phyloP scores from a whole-genome alignment of 1,140 invertebrate genomes.

The Ips typographus region DNA sequence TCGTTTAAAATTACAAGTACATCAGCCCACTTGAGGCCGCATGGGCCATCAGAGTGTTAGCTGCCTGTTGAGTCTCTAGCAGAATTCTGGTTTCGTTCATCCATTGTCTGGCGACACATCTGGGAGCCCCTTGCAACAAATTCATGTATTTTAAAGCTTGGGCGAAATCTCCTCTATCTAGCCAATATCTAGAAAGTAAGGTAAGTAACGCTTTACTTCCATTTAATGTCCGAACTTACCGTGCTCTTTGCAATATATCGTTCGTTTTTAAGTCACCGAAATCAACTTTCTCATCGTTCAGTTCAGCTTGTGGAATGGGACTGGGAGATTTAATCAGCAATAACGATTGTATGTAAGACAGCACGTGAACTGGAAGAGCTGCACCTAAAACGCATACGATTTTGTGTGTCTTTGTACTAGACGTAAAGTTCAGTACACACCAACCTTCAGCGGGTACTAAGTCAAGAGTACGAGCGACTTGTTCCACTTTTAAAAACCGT shows the following conservation, averaged over 20 bases:
- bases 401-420: neutral
- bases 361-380: conserved; percentile 76
- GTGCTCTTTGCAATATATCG: conserved; percentile 83
- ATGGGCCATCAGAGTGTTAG: conserved; percentile 82
- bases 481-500: conserved; percentile 78
- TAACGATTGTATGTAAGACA: conserved; percentile 85
- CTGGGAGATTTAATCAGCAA: conserved; percentile 66
- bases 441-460: conserved; percentile 76
- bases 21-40: conserved; percentile 72
- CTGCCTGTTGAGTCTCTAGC: conserved; percentile 88
- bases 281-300: conserved; percentile 69
- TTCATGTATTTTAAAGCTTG: conserved; percentile 89
- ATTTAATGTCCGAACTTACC: conserved; percentile 55
- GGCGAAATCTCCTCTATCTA: conserved; percentile 82
- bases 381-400: conserved; percentile 50
- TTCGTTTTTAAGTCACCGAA: conserved; percentile 76
- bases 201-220: neutral
- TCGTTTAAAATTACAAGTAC: conserved; percentile 58
- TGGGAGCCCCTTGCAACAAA: conserved; percentile 80
- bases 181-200: conserved; percentile 67
- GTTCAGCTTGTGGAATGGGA: conserved; percentile 67
- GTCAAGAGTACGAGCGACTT: conserved; percentile 72
- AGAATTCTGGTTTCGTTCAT: conserved; percentile 79
- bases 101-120: conserved; percentile 83
- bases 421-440: neutral